Conservation (phyloP, 2,888 invertebrate genomes). For the Drosophila flavopinicola region DNA sequence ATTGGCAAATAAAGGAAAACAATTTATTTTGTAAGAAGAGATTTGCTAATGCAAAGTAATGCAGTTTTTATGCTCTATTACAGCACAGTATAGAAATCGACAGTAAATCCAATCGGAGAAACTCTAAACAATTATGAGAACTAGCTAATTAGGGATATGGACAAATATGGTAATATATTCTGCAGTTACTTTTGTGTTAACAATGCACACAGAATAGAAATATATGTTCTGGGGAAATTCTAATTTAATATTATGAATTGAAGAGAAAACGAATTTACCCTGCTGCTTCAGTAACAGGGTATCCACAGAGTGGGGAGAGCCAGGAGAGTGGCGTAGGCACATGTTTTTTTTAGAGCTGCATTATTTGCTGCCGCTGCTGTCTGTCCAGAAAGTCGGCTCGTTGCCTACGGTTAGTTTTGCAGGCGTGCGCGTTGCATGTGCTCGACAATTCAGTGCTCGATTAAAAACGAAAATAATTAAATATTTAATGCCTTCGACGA, state of each 20-base stretch:
- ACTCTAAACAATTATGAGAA: no score
- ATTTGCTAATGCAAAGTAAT: no score
- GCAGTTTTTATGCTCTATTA: no score
- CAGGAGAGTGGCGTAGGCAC: conserved; percentile 24
- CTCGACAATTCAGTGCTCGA: conserved; percentile 37
- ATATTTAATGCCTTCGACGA: conserved; percentile 14
- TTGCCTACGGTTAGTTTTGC: conserved; percentile 60
- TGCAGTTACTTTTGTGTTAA: neutral
- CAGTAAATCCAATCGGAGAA: no score
- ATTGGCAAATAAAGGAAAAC: no score
- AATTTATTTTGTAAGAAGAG: no score
- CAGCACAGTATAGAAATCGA: no score
- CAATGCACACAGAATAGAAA: no score
- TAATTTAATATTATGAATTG: neutral
- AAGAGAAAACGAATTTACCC: neutral
- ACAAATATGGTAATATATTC: no score
- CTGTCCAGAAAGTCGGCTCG: conserved; percentile 36
- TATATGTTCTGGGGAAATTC: neutral
- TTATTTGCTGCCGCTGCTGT: conserved; percentile 30
- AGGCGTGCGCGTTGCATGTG: conserved; percentile 66
- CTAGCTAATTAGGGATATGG: no score
- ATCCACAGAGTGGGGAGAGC: conserved; percentile 28
- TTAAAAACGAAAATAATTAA: conserved; percentile 19
- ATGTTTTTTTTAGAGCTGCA: conserved; percentile 32
- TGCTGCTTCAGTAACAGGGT: conserved; percentile 26